Evolutionary conservation across 2,888 invertebrate species (phyloP).

Genomic region (Cryptocephalus moraei): DNA sequence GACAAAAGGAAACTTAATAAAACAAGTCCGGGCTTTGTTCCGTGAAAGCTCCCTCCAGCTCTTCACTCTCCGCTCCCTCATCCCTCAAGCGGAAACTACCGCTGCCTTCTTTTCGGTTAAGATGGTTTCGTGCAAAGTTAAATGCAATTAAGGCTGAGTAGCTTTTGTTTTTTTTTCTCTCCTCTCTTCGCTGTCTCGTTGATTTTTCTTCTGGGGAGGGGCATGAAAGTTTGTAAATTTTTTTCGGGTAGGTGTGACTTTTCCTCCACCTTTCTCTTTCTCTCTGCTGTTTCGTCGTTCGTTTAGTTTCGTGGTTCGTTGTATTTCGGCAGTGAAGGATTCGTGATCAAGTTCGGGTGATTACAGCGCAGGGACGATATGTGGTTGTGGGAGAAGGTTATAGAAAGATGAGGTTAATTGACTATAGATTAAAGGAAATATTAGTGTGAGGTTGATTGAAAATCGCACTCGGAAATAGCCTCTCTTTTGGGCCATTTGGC

Average conservation of each 20-base stretch:
- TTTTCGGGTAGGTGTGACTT: not conserved
- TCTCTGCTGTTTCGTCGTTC: too few relatives aligned
- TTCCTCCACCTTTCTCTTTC: too few relatives aligned
- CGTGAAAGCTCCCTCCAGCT: conserved; percentile 7
- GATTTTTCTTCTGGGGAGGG: too few relatives aligned
- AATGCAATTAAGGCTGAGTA: not conserved
- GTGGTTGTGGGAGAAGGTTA: too few relatives aligned
- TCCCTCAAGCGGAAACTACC: not conserved
- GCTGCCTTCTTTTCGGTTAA: too few relatives aligned
- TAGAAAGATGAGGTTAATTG: not conserved
- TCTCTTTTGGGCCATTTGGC: too few relatives aligned
- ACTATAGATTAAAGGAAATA: too few relatives aligned
- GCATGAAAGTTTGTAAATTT: not conserved
- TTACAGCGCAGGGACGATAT: too few relatives aligned
- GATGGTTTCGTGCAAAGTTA: not conserved
- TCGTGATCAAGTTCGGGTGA: conserved; percentile 1
- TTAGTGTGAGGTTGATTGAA: too few relatives aligned
- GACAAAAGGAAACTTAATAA: conserved; percentile 22
- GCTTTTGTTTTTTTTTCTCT: not conserved
- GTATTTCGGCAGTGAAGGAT: not conserved
- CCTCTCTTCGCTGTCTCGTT: not conserved
- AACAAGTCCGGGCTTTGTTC: conserved; percentile 20
- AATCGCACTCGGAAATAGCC: too few relatives aligned
- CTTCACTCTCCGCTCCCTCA: not conserved
- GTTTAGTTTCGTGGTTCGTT: too few relatives aligned